A percentile compares a stretch with the other conserved stretches of the same genome.
These are phyloP conservation scores for Forficula auricularia DNA, from an alignment of 1,140 invertebrate species.

Conservation along the genomic window DNA sequence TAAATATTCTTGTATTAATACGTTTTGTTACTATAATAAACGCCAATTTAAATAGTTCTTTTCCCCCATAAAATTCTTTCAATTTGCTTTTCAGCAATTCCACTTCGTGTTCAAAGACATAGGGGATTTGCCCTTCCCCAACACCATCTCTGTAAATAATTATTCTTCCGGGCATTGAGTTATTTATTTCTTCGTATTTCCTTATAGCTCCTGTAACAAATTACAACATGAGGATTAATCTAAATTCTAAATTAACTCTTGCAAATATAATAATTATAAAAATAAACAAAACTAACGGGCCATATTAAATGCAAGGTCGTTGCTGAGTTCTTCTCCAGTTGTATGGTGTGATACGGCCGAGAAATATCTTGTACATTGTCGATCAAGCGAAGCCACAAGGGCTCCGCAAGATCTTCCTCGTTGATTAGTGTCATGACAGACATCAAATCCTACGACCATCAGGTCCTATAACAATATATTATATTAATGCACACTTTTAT, in stretches of 20 bases:
- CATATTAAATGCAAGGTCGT: constrained; percentile 40
- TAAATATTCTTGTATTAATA: constrained; percentile 50
- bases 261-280: constrained; percentile 1
- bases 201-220: constrained; percentile 29
- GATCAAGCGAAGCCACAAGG: constrained; percentile 60
- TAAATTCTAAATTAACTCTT: background rate
- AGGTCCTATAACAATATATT: constrained; percentile 21
- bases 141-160: constrained; percentile 64
- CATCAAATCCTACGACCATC: constrained; percentile 78
- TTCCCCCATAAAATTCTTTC: constrained; percentile 14
- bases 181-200: constrained; percentile 30
- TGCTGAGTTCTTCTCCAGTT: constrained; percentile 50
- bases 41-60: constrained; percentile 34
- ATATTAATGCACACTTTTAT: background rate
- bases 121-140: constrained; percentile 63
- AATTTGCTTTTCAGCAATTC: constrained; percentile 28
- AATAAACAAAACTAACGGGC: constrained; percentile 19
- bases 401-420: constrained; percentile 46
- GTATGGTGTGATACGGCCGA: constrained; percentile 49
- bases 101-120: constrained; percentile 44
- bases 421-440: constrained; percentile 56
- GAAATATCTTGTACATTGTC: constrained; percentile 42
- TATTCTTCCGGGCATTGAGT: constrained; percentile 33
- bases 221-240: no score
- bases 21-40: constrained; percentile 57